Base-by-base conservation (phyloP, 2,888 invertebrate genomes). In the Myopa testacea region DNA sequence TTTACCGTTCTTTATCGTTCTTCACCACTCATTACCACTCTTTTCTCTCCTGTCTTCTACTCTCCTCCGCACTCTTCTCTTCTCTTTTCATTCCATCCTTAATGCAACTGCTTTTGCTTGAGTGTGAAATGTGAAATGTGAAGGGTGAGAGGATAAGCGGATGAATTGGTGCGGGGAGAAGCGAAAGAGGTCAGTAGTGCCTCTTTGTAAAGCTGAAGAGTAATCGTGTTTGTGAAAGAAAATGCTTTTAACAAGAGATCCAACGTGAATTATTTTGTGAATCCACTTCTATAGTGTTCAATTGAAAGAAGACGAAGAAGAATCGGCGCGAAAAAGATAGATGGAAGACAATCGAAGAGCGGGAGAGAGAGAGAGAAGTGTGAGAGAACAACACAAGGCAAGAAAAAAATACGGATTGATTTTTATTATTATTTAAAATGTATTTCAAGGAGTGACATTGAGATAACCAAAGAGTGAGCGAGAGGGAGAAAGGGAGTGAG, bases 191-290 rank as follows among this genome's bases (percentile, higher is more conserved):
- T 16, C 55, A 16, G 55, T 16, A 16, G 55, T 14, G 55, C n/a
- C n/a, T 60, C n/a, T 19, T 60, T 16, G 12, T 5, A 60, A 19
- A 19, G 16, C 60, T 60, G 12, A 60, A 14, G 0, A 12, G 65
- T 65, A 34, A 8, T 34, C 65, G 65, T 65, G 65, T 37, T 65
- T 4, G 38, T 65, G 65, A 38, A 65, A 37, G 65, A 10, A 65
- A 65, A 38, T 65, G 65, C 65, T 65, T 65, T 65, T 38, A 65
- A 37, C 65, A 34, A 38, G 16, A 12, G 34, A 26, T 38, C 38
- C 65, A 65, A 38, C 12, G 65, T 65, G 65, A 65, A 38, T 38
- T 34, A 65, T 65, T 37, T 26, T 65, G 4, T 16, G 8, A 8
- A 14, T 37, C 4, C 3, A 38, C 38, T 65, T 45, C 45, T 45